phyloP scores from a whole-genome alignment of 2,113 vertebrate genomes.

The Myrmecophaga tridactyla region DNA sequence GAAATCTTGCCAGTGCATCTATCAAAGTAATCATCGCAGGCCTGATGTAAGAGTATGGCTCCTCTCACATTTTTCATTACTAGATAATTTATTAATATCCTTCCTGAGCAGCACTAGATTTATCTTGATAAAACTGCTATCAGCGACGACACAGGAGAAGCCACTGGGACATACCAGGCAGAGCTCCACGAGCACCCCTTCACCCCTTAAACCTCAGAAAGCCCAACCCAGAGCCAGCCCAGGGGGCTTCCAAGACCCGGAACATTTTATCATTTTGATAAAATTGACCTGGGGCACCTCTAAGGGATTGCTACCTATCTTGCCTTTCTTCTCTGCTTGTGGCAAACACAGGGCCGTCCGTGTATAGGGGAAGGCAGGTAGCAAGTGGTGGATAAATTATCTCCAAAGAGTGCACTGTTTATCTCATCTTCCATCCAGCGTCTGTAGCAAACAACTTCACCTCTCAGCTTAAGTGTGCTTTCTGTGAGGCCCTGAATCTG shows the following conservation, averaged over 20 bases:
- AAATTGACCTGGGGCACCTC: slow-evolving; percentile 60
- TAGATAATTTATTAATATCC: slow-evolving; percentile 93
- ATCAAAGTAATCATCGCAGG: slow-evolving; percentile 89
- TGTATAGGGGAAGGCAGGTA: background rate
- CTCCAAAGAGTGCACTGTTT: slow-evolving; percentile 48
- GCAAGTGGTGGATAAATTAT: background rate
- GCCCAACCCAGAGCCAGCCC: slow-evolving; percentile 64
- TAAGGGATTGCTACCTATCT: slow-evolving; percentile 38
- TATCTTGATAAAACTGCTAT: slow-evolving; percentile 88
- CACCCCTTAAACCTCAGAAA: slow-evolving; percentile 72
- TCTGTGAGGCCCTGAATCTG: background rate
- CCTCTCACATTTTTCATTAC: slow-evolving; percentile 91
- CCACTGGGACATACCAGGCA: slow-evolving; percentile 56
- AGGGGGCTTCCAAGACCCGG: background rate
- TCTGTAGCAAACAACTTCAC: slow-evolving; percentile 30
- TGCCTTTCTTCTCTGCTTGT: slow-evolving; percentile 26
- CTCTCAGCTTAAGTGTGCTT: slow-evolving; percentile 12
- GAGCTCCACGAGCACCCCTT: slow-evolving; percentile 72
- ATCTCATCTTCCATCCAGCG: slow-evolving; percentile 33
- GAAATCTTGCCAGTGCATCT: slow-evolving; percentile 87
- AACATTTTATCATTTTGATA: slow-evolving; percentile 71
- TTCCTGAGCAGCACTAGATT: slow-evolving; percentile 85
- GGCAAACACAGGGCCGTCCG: background rate
- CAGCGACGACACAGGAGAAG: slow-evolving; percentile 72
- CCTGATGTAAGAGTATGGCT: slow-evolving; percentile 85